Conservation (phyloP, 2,888 invertebrate species). For the Eilema depressum region DNA sequence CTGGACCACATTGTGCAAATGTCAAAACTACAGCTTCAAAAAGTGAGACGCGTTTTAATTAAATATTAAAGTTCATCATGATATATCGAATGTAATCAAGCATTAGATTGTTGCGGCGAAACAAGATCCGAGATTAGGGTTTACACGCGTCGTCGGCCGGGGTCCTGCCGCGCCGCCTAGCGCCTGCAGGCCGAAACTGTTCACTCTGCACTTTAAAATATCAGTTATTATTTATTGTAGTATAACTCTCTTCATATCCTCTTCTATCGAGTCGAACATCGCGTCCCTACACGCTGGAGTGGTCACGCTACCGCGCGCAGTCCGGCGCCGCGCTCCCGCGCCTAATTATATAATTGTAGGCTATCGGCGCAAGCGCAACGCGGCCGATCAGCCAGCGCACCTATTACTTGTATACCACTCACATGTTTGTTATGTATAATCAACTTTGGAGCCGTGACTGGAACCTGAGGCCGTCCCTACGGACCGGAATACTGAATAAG, state of each 20-base stretch:
- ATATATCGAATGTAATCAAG: slow-evolving; percentile 22
- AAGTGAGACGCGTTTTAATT: slow-evolving; percentile 22
- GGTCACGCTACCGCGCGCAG: slow-evolving; percentile 36
- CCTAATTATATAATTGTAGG: slow-evolving; percentile 74
- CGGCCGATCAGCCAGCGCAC: slow-evolving; percentile 21
- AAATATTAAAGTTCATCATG: slow-evolving; percentile 26
- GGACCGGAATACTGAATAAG: neutral
- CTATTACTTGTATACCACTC: slow-evolving; percentile 28
- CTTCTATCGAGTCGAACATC: neutral
- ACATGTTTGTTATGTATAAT: slow-evolving; percentile 43
- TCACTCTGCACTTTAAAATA: neutral
- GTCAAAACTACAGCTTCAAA: slow-evolving; percentile 24
- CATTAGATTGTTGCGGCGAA: slow-evolving; percentile 18
- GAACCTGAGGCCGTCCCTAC: neutral
- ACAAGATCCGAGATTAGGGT: slow-evolving; percentile 13
- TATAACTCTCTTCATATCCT: neutral
- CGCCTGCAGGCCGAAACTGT: neutral
- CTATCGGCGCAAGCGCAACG: slow-evolving; percentile 43
- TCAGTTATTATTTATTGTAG: neutral
- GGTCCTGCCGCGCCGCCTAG: neutral
- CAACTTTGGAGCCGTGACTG: slow-evolving; percentile 30
- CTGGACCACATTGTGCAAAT: slow-evolving; percentile 24
- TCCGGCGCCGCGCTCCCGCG: slow-evolving; percentile 39
- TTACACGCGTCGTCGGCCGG: neutral
- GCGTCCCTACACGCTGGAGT: slow-evolving; percentile 34